Evolutionary conservation across 1,140 invertebrate species (phyloP), one percentile per base, ranked within the genome.

Genomic region (Gryon sp.): DNA sequence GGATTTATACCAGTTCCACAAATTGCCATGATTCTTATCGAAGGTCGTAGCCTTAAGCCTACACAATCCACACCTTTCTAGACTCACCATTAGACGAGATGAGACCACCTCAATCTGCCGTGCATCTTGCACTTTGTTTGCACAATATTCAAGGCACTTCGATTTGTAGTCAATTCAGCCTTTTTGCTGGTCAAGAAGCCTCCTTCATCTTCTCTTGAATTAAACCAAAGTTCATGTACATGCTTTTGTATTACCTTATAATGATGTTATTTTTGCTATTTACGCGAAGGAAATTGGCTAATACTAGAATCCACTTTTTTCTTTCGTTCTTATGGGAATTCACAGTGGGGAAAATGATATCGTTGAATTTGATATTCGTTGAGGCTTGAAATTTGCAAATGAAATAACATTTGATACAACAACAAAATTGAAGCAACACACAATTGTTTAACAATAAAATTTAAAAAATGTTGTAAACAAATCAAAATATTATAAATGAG

Each of bases 1-100:
- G 6, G 12, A 55, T 55, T 36, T 46, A n/a, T 36, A 11, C 40
- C 38, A 70, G 69, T 77, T 72, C 70, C 45, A 59, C 46, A 76
- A 80, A 83, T 84, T 80, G 78, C 70, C n/a, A 63, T 46, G 63
- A 82, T 85, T 74, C 78, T 84, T 80, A 76, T 69, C 70, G 73
- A 82, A 81, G 78, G 76, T 81, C 83, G 78, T 84, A 85, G 55
- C 46, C 46, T 38, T 19, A 55, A 72, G 72, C 43, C 74, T 66
- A 40, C 70, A 65, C 59, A 59, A 80, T 75, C 78, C 55, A 70
- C 74, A 76, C 76, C 43, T 68, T 38, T 24, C 34, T 20, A 14
- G 50, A 36, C 24, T 62, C 15, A 40, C 70, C 53, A 69, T 41
- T 9, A 48, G 34, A 62, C 41, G 28, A 43, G 53, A 68, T 70